Conservation (phyloP, 2,113 vertebrate genomes). For the Dendrocopos noguchii region DNA sequence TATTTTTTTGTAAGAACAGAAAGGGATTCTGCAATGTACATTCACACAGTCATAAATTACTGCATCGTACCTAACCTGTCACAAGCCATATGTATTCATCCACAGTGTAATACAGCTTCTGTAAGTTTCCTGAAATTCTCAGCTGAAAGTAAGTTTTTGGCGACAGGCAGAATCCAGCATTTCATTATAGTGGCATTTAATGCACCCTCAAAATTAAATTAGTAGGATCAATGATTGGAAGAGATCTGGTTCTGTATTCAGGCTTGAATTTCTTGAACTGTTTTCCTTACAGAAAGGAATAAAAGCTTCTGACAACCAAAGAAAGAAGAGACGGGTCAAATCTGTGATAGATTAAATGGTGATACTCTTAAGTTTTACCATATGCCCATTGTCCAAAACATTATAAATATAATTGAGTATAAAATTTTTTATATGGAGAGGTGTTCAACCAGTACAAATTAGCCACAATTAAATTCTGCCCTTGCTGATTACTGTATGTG, state of each 20-base stretch:
- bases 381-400: slow-evolving; percentile 34
- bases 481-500: neutral
- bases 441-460: slow-evolving; percentile 61
- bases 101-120: neutral
- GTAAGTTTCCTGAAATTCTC: neutral
- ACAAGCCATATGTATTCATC: neutral
- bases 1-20: neutral
- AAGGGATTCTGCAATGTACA: neutral
- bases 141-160: neutral
- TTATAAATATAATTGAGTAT: slow-evolving; percentile 36
- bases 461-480: slow-evolving; percentile 47
- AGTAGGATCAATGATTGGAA: neutral
- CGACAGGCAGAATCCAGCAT: neutral
- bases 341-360: slow-evolving; percentile 32
- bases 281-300: neutral
- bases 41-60: slow-evolving; percentile 3
- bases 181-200: neutral
- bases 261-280: neutral
- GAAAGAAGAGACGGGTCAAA: neutral
- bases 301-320: slow-evolving; percentile 33
- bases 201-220: neutral
- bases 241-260: neutral
- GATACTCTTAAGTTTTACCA: slow-evolving; percentile 16
- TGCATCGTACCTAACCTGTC: neutral
- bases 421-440: slow-evolving; percentile 7